Base-by-base conservation (phyloP, 1,140 invertebrate species). In the Drosophila mayri region DNA sequence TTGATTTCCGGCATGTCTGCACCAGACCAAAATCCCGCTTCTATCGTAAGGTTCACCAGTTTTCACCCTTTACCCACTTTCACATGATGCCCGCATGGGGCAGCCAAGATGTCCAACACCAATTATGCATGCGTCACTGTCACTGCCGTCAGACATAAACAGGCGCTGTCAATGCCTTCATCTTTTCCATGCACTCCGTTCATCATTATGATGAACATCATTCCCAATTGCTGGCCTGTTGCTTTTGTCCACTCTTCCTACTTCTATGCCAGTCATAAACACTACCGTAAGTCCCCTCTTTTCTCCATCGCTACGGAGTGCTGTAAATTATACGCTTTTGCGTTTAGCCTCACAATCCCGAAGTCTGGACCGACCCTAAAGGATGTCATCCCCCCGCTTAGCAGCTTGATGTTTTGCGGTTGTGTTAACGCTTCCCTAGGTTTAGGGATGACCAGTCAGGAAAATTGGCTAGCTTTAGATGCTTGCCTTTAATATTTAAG, bases 1-100 rank as follows among this genome's bases (percentile, higher is more conserved):
- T 87, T 83, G 84, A 87, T 88, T 87, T 87, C 84, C 83, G 83
- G 76, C 79, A 79, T 80, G 83, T 88, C 79, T 71, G 67, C 30
- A 12, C 30, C 30, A 43, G n/a, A 25, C 32, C 43, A n/a, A 11
- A 30, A 2, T 38, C 4, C 8, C 47, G 43, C 14, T 38, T 54
- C 32, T 16, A 22, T 16, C 32, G 50, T 16, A 16, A 16, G 22
- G 22, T 20, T 60, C 32, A 2, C 25, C 25, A 18, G 32, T 38
- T 54, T 54, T 35, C 50, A n/a, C 38, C 46, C 50, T 10, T 41
- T 61, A 32, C 16, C 40, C 43, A 14, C 32, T 44, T 28, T n/a
- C 63, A 59, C 41, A 57, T 37, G 41, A 47, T 35, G 9, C n/a
- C 58, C 22, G 40, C 59, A 41, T 43, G 59, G 65, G 57, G n/a